These are phyloP conservation scores for Seriola aureovittata DNA, from an alignment of 2,113 vertebrate genomes.

Conservation along the genomic window DNA sequence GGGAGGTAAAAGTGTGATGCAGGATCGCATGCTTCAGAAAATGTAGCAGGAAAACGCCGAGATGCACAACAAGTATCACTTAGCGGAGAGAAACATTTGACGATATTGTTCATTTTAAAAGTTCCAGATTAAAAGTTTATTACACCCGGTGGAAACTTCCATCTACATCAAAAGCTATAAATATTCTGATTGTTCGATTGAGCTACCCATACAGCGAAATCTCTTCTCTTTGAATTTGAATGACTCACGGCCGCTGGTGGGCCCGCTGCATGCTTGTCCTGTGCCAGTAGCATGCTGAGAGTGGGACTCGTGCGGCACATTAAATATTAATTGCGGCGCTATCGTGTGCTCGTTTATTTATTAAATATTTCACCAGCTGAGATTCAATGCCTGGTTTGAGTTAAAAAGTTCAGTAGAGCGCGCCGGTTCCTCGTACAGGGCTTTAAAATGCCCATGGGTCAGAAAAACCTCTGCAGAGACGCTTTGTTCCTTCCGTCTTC, in stretches of 20 bases:
- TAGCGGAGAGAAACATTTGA: neutral
- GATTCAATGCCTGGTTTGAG: slow-evolving; percentile 33
- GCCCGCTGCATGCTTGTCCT: slow-evolving; percentile 36
- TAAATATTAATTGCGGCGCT: slow-evolving; percentile 66
- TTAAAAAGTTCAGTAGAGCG: slow-evolving; percentile 61
- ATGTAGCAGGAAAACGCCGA: too few relatives aligned
- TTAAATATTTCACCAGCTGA: slow-evolving; percentile 42
- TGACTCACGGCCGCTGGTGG: slow-evolving; percentile 47
- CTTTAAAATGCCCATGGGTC: slow-evolving; percentile 52
- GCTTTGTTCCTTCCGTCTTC: slow-evolving; percentile 43
- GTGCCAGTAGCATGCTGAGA: slow-evolving; percentile 56
- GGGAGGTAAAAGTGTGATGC: neutral
- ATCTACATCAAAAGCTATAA: slow-evolving; percentile 16
- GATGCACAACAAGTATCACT: neutral
- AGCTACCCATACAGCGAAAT: slow-evolving; percentile 17
- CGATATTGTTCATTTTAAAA: neutral
- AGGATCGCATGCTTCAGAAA: neutral
- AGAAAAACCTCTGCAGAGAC: slow-evolving; percentile 29
- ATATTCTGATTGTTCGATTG: slow-evolving; percentile 38
- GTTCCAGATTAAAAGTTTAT: slow-evolving; percentile 5
- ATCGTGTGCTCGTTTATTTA: slow-evolving; percentile 64
- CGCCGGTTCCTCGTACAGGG: slow-evolving; percentile 29
- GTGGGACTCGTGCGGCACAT: slow-evolving; percentile 40
- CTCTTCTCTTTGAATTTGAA: slow-evolving; percentile 35
- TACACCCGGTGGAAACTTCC: slow-evolving; percentile 4